Percentiles rank a stretch among this genome's conserved stretches.
phyloP scores from a whole-genome alignment of 2,113 vertebrate species.

The Etia nguti region DNA sequence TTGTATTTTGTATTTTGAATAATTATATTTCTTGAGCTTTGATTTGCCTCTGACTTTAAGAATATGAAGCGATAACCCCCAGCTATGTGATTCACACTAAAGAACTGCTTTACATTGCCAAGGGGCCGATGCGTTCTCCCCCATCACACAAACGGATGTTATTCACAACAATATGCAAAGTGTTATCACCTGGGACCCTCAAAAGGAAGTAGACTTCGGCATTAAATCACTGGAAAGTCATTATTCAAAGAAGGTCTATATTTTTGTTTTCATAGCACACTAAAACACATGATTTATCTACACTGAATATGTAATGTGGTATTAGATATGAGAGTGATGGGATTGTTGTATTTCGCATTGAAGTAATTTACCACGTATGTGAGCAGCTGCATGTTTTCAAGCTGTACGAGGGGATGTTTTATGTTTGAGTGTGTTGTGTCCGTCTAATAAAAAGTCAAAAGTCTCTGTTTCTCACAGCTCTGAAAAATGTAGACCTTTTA shows the following conservation, averaged over 20 bases:
- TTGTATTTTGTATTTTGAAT: slow-evolving; percentile 39
- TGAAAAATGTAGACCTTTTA: slow-evolving; percentile 24
- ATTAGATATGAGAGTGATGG: slow-evolving; percentile 36
- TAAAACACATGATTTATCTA: slow-evolving; percentile 52
- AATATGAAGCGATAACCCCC: slow-evolving; percentile 65
- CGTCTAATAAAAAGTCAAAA: slow-evolving; percentile 29
- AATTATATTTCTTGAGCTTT: slow-evolving; percentile 50
- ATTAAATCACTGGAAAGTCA: slow-evolving; percentile 69
- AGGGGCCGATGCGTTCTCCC: slow-evolving; percentile 63
- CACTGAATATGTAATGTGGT: slow-evolving; percentile 44
- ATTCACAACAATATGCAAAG: slow-evolving; percentile 75
- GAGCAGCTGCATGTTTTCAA: not conserved
- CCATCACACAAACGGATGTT: slow-evolving; percentile 66
- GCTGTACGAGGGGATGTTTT: slow-evolving; percentile 1
- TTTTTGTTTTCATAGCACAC: slow-evolving; percentile 51
- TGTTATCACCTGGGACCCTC: slow-evolving; percentile 68
- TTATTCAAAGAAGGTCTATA: slow-evolving; percentile 64
- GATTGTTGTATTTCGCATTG: slow-evolving; percentile 36
- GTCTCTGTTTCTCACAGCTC: slow-evolving; percentile 7
- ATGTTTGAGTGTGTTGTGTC: not conserved
- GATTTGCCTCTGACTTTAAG: slow-evolving; percentile 61
- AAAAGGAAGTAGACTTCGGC: slow-evolving; percentile 51
- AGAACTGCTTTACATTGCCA: slow-evolving; percentile 75
- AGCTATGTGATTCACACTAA: slow-evolving; percentile 72
- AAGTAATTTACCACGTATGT: slow-evolving; percentile 30